Evolutionary conservation across 1,140 invertebrate species (phyloP).

Genomic region (Zophobas atratus): DNA sequence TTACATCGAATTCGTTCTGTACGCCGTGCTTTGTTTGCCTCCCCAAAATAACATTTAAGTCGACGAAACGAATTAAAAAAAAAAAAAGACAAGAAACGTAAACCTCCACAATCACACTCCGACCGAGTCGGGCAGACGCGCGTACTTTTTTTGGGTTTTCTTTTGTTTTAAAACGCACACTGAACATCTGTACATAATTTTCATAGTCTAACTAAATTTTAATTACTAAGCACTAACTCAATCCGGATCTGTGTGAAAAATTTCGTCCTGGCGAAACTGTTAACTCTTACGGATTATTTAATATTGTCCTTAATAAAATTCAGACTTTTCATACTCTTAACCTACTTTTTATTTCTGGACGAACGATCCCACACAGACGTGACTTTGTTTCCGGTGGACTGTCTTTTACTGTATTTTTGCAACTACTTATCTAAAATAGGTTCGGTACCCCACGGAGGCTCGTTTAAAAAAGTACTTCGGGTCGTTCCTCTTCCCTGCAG

Average conservation of each 20-base stretch:
- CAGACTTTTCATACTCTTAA: conserved; percentile 24
- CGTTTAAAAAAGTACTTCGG: conserved; percentile 24
- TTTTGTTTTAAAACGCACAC: conserved; percentile 32
- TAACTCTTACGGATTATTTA: conserved; percentile 15
- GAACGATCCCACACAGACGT: conserved; percentile 15
- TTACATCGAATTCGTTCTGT: background rate
- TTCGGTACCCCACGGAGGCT: conserved; percentile 23
- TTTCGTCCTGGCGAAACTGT: background rate
- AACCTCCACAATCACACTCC: conserved; percentile 36
- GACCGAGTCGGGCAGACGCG: conserved; percentile 2
- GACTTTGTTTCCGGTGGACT: conserved; percentile 28
- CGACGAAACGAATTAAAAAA: conserved; percentile 24
- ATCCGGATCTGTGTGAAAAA: conserved; percentile 35
- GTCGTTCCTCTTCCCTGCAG: background rate
- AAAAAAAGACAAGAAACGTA: background rate
- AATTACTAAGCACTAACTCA: conserved; percentile 36
- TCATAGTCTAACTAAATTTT: conserved; percentile 40
- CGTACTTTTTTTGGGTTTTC: conserved; percentile 17
- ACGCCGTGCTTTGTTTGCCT: background rate
- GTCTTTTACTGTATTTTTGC: conserved; percentile 33
- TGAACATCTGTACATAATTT: conserved; percentile 41
- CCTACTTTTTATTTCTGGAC: conserved; percentile 12
- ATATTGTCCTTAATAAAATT: conserved; percentile 38
- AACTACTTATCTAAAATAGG: conserved; percentile 32
- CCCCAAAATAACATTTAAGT: conserved; percentile 25